Evolutionary conservation across 2,888 invertebrate species (phyloP), one percentile per base, ranked within the genome.

Genomic region (Clostera curtula): DNA sequence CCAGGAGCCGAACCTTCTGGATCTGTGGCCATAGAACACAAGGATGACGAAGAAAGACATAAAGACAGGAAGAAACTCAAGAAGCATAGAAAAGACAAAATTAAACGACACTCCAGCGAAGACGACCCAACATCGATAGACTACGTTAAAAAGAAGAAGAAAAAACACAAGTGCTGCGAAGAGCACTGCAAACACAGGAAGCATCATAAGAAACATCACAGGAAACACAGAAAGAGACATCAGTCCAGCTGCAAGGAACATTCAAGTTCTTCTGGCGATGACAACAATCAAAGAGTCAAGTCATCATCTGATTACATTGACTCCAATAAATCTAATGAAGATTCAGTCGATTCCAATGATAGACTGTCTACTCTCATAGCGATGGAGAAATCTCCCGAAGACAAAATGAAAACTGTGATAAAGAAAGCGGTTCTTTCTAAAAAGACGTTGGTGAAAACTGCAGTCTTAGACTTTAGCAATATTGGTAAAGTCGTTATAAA

Each of bases 201-300:
- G 33, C 92, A 92, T 54, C 92, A 93, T 48, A 92, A 92, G 66
- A 93, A 92, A 60, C 89, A 88, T 35, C 91, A 92, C 52, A 88
- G 89, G 44, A 93, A 93, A 70, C 93, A 93, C 53, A 89, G 90
- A 64, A 92, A 91, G 56, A 88, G 91, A 58, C 89, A 92, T 68
- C 88, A 90, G 30, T 83, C 83, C 0, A 67, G 67, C 29, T 67
- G 71, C 44, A 83, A 82, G 51, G 84, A 84, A 28, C 80, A 69
- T 21, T 82, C 82, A 1, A 79, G 86, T 31, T 84, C 84, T 4
- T 85, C 85, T 0, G 79, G 79, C 5, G 84, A 87, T 21, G 87
- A 86, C 43, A n/a, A n/a, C n/a, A 79, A 83, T 19, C 63, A 72
- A 16, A 64, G 60, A 44, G 65, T 57, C 15, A 79, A 76, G 30